Percentiles rank a stretch among this genome's conserved stretches.
phyloP scores from a whole-genome alignment of 2,113 vertebrate species.

The Tiliqua scincoides region DNA sequence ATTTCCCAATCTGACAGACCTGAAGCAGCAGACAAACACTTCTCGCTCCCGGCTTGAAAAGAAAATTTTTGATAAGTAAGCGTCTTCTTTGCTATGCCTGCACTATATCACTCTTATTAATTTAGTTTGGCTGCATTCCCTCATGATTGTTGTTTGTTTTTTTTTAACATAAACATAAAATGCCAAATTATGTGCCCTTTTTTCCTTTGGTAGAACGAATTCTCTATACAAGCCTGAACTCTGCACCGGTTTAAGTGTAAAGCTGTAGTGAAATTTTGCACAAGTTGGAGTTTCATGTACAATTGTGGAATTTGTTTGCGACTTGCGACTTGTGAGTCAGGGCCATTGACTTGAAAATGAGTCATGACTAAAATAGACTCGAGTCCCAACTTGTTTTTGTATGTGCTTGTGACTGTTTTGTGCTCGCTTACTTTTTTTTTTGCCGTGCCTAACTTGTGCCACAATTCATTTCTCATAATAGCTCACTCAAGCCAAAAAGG shows the following conservation, averaged over 20 bases:
- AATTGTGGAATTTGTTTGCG: background rate
- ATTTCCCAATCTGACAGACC: slow-evolving; percentile 88
- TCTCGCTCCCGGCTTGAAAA: slow-evolving; percentile 86
- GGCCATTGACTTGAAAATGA: too few species aligned
- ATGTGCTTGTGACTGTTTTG: too few species aligned
- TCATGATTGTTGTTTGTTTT: background rate
- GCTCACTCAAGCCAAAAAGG: too few species aligned
- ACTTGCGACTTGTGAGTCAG: too few species aligned
- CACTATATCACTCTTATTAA: background rate
- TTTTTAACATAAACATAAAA: background rate
- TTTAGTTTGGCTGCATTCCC: background rate
- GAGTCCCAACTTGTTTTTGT: too few species aligned
- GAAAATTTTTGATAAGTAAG: slow-evolving; percentile 94
- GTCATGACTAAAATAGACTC: too few species aligned
- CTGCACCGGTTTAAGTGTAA: background rate
- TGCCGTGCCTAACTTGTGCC: too few species aligned
- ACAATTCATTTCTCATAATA: too few species aligned
- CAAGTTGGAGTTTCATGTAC: background rate
- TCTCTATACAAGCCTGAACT: background rate
- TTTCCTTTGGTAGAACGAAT: background rate
- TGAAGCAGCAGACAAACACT: slow-evolving; percentile 85
- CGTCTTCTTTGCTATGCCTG: background rate
- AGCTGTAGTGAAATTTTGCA: background rate
- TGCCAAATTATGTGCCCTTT: background rate
- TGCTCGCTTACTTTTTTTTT: too few species aligned